Evolutionary conservation across 2,113 vertebrate genomes (phyloP).

Genomic region (Gymnobelideus leadbeateri): DNA sequence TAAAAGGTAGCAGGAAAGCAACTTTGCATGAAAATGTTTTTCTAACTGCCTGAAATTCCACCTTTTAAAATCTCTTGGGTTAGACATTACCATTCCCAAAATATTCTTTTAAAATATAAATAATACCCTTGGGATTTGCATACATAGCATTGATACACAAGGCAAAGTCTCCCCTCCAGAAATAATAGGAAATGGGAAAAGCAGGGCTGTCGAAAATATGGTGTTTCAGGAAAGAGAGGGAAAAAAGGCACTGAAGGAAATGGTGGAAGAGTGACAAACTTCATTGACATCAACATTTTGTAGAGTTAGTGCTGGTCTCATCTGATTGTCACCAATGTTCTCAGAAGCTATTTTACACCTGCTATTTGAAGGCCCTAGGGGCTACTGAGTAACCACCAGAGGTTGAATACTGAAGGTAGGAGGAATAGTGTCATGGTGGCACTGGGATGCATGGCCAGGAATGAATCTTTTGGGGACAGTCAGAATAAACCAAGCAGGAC

Average conservation of each 20-base stretch:
- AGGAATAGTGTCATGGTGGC: background rate
- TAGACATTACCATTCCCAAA: background rate
- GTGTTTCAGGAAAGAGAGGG: background rate
- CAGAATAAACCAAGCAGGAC: background rate
- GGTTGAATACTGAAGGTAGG: background rate
- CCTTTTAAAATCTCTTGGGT: background rate
- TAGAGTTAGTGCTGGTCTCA: background rate
- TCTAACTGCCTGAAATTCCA: background rate
- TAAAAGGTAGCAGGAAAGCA: background rate
- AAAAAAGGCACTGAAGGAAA: background rate
- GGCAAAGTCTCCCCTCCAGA: background rate
- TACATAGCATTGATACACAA: background rate
- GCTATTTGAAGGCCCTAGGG: background rate
- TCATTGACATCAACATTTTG: background rate
- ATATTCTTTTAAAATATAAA: background rate
- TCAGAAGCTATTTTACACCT: background rate
- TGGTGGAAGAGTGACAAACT: background rate
- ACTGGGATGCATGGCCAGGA: background rate
- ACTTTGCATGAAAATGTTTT: background rate
- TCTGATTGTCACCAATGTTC: background rate
- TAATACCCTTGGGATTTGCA: background rate
- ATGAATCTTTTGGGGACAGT: slow-evolving; percentile 2
- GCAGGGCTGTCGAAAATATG: background rate
- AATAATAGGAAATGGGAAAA: background rate
- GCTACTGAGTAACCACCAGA: background rate